A percentile compares a stretch with the other conserved stretches of the same genome.
Evolutionary conservation across 2,113 vertebrate species (phyloP).

Genomic region (Cryptoleucopteryx plumbea): DNA sequence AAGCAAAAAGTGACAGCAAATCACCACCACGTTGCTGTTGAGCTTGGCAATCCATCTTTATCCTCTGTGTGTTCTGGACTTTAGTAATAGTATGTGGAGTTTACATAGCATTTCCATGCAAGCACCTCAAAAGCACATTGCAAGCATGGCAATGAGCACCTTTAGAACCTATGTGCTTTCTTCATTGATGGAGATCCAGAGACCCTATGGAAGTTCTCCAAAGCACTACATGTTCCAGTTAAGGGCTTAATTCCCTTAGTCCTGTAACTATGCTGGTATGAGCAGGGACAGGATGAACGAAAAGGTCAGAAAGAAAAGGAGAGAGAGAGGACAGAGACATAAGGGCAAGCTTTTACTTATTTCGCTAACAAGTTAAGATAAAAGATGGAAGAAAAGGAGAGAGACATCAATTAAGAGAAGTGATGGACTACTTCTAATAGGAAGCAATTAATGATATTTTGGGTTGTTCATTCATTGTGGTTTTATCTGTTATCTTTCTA

Average conservation of each 20-base stretch:
- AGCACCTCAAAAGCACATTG: neutral
- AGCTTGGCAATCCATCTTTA: neutral
- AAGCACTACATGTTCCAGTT: neutral
- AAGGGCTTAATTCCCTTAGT: neutral
- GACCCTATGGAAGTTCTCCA: neutral
- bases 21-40: neutral
- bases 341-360: neutral
- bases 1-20: neutral
- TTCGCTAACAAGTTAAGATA: neutral
- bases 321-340: neutral
- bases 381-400: neutral
- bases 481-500: conserved; percentile 3
- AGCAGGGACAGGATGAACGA: neutral
- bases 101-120: neutral
- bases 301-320: neutral
- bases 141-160: neutral
- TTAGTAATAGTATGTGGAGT: neutral
- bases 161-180: neutral
- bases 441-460: neutral
- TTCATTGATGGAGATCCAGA: neutral
- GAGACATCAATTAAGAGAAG: neutral
- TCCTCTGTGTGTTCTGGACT: neutral
- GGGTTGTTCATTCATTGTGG: neutral
- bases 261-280: neutral
- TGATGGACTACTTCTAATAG: neutral